Percentiles rank a stretch among this genome's conserved stretches.
These are phyloP conservation scores for Biston betularia DNA, from an alignment of 2,888 invertebrate genomes.

Conservation along the genomic window DNA sequence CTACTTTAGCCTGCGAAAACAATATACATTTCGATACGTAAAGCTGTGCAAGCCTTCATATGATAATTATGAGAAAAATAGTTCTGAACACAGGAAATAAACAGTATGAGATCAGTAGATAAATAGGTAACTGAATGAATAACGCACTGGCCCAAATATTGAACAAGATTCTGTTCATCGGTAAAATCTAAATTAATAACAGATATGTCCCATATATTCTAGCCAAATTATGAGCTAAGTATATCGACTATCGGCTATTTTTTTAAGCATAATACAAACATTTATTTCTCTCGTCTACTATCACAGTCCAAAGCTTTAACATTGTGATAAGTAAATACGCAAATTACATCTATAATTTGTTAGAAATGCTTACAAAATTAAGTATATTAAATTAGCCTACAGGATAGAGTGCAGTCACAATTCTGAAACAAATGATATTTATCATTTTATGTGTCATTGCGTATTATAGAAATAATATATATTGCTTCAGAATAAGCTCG, in stretches of 20 bases:
- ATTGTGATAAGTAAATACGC: conserved; percentile 50
- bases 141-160: not conserved
- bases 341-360: conserved; percentile 13
- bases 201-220: not conserved
- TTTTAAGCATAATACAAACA: conserved; percentile 40
- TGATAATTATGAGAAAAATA: not conserved
- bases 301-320: conserved; percentile 81
- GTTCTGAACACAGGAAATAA: not conserved
- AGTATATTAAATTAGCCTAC: conserved; percentile 1
- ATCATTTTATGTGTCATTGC: not conserved
- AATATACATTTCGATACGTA: not conserved
- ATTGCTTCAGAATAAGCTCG: not conserved
- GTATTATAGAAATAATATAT: not conserved
- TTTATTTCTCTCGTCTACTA: conserved; percentile 72
- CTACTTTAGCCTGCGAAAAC: not conserved
- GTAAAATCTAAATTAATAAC: not conserved
- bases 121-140: not conserved
- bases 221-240: not conserved
- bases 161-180: not conserved
- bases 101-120: not conserved
- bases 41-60: not conserved
- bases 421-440: not conserved
- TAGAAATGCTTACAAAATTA: conserved; percentile 28
- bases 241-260: not conserved
- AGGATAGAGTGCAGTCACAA: not conserved